Evolutionary conservation across 1,140 invertebrate species (phyloP), one percentile per base, ranked within the genome.

Genomic region (Macrocentrus cingulum): DNA sequence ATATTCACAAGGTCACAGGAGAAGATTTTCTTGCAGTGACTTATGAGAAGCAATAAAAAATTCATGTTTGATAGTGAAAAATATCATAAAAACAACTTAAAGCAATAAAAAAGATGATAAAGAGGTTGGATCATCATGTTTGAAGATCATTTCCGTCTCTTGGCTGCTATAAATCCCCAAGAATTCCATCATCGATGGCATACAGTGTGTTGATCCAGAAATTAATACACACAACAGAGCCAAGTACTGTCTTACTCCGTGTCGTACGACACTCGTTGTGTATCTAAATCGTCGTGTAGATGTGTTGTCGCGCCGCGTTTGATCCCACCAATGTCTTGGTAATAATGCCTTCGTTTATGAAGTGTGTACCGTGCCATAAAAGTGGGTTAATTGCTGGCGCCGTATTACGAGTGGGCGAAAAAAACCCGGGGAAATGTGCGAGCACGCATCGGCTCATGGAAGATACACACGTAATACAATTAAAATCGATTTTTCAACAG

Each of bases 341-440:
- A 34, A 50, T 50, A 50, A 50, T 50, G 29, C 48, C 13, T 23
- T 34, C 48, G 15, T 50, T 50, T 34, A 34, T 50, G 15, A 34
- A 18, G 15, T 34, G 29, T 16, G 48, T 13, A 25, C 45, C 29
- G 15, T 50, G 7, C 22, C 15, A 18, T 50, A 34, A 8, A 53
- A 41, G 51, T 53, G 51, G 36, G 39, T 53, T 53, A 53, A 39
- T 15, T 11, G 20, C 39, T 41, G 37, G 36, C 36, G 36, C 20
- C 19, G 29, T 19, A 49, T 22, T 9, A 42, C 13, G 32, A 22
- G 13, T 53, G 32, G 18, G 9, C 19, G 18, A 13, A 53, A 53
- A 53, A 13, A 42, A n/a, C 20, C 18, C 13, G 5, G 15, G 19
- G 13, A 6, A 44, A 44, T 44, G 41, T 18, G 13, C 3, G 7